Conservation (phyloP, 2,888 invertebrate species). For the Microchrysa polita region DNA sequence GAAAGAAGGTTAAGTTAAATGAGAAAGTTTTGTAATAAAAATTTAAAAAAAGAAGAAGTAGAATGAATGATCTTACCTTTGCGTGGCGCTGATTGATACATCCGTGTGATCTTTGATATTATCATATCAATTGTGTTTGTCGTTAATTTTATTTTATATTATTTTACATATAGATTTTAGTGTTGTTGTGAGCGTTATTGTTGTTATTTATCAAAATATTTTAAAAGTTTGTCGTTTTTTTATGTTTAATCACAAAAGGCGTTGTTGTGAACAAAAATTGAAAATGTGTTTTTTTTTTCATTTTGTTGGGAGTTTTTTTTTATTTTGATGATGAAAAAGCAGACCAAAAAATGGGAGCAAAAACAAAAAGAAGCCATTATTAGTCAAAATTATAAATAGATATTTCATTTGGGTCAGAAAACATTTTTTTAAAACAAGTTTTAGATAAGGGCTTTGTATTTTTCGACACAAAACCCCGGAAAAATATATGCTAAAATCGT, state of each 20-base stretch:
- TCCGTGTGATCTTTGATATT: conserved; percentile 63
- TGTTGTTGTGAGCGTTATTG: conserved; percentile 6
- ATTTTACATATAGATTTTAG: conserved; percentile 11
- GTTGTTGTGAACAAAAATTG: conserved; percentile 1
- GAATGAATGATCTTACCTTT: conserved; percentile 60
- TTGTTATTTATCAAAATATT: conserved; percentile 12
- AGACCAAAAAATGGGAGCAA: conserved; percentile 50
- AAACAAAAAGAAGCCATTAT: conserved; percentile 37
- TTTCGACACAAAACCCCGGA: too few species aligned
- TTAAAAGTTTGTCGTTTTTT: neutral
- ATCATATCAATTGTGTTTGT: conserved; percentile 24
- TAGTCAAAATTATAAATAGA: conserved; percentile 33
- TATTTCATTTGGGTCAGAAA: neutral
- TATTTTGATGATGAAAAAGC: conserved; percentile 52
- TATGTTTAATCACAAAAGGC: conserved; percentile 35
- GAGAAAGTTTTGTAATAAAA: neutral
- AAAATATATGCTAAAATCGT: neutral
- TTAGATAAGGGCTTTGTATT: too few species aligned
- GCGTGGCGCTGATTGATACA: conserved; percentile 63
- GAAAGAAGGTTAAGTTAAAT: neutral
- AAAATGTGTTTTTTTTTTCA: conserved; percentile 46
- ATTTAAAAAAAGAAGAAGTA: conserved; percentile 47
- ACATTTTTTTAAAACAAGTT: neutral
- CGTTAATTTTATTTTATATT: conserved; percentile 29
- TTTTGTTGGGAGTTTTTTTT: conserved; percentile 37